phyloP scores from a whole-genome alignment of 2,888 invertebrate species.

The Octonoba sinensis region DNA sequence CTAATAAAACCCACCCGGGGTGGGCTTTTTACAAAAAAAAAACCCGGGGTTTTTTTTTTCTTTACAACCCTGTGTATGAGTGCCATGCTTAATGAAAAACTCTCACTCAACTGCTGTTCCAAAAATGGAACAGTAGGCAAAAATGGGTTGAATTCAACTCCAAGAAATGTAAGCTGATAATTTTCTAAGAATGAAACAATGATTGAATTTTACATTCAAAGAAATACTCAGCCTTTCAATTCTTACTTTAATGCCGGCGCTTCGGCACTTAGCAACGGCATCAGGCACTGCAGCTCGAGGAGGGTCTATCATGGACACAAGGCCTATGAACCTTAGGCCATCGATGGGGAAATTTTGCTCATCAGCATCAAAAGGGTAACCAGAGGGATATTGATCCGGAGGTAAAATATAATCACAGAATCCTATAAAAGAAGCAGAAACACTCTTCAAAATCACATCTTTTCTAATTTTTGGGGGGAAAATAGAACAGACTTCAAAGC shows the following conservation, averaged over 20 bases:
- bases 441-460: neutral
- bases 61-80: too few species aligned
- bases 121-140: too few species aligned
- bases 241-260: conserved; percentile 71
- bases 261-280: conserved; percentile 72
- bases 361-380: conserved; percentile 69
- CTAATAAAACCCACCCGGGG: too few species aligned
- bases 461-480: neutral
- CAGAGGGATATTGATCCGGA: conserved; percentile 66
- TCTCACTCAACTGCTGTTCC: too few species aligned
- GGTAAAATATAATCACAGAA: conserved; percentile 68
- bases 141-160: too few species aligned
- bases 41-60: too few species aligned
- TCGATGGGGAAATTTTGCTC: conserved; percentile 70
- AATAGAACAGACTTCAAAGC: too few species aligned
- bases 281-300: conserved; percentile 72
- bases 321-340: conserved; percentile 71
- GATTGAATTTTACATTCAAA: too few species aligned
- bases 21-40: too few species aligned
- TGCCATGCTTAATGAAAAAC: too few species aligned
- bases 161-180: too few species aligned
- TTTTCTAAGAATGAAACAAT: too few species aligned
- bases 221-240: neutral
- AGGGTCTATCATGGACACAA: conserved; percentile 73
- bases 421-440: conserved; percentile 53